Conservation (phyloP, 2,113 vertebrate genomes). For the Antechinus flavipes region DNA sequence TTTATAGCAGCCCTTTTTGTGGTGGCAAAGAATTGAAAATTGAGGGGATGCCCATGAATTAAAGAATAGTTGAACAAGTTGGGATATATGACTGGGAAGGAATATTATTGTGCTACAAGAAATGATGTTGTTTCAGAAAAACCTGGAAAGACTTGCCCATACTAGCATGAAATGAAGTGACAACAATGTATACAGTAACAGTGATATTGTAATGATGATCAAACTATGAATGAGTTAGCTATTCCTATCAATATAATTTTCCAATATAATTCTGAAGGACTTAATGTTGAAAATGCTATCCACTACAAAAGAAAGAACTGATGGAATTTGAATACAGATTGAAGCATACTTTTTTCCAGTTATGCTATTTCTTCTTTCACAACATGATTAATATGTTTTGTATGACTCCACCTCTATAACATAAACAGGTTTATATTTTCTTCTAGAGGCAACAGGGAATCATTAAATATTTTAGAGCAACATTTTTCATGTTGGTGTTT, state of each 20-base stretch:
- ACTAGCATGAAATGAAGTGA: not conserved
- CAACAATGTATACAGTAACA: not conserved
- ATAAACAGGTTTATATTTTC: not conserved
- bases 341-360: not conserved
- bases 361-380: not conserved
- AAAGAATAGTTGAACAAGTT: not conserved
- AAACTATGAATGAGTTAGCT: not conserved
- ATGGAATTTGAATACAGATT: not conserved
- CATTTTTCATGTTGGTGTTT: not conserved
- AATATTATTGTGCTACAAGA: not conserved
- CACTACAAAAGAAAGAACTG: not conserved
- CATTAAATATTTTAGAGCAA: not conserved
- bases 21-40: not conserved
- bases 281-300: not conserved
- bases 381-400: not conserved
- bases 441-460: not conserved
- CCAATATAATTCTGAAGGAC: not conserved
- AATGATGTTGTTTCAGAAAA: not conserved
- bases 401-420: not conserved
- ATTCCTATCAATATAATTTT: not conserved
- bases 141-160: not conserved
- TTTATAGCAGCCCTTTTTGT: not conserved
- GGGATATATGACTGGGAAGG: not conserved
- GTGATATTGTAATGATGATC: not conserved
- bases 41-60: not conserved